Conservation (phyloP, 2,888 invertebrate species). For the Serripes groenlandicus region DNA sequence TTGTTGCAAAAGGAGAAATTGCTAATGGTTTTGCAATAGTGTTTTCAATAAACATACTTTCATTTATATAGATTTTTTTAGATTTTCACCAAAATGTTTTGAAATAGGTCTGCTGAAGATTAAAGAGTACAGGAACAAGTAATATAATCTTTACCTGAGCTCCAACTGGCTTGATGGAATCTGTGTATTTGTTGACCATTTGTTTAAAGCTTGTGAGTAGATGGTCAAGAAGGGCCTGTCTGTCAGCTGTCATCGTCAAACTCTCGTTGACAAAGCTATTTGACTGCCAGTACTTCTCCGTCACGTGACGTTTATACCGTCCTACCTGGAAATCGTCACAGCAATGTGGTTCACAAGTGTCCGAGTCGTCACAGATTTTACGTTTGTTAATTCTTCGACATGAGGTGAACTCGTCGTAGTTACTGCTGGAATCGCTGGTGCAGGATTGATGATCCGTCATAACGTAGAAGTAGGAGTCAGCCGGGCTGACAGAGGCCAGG, state of each 20-base stretch:
- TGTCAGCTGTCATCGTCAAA: conserved; percentile 58
- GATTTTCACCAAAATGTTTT: no score
- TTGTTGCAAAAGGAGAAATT: no score
- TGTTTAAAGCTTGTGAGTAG: conserved; percentile 53
- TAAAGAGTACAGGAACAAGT: not conserved
- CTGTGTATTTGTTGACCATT: conserved; percentile 56
- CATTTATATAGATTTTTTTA: no score
- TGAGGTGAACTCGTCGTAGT: conserved; percentile 65
- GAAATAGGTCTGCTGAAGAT: not conserved
- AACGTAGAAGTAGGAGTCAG: conserved; percentile 60
- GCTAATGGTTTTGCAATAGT: no score
- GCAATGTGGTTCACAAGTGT: conserved; percentile 31
- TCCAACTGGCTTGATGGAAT: conserved; percentile 31
- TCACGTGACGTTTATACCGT: conserved; percentile 48
- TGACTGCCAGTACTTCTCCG: conserved; percentile 61
- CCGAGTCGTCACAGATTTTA: conserved; percentile 58
- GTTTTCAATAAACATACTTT: no score
- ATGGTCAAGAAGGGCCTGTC: conserved; percentile 60
- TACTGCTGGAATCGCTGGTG: conserved; percentile 56
- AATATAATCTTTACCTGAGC: not conserved
- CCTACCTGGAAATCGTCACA: conserved; percentile 49
- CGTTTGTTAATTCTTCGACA: conserved; percentile 62
- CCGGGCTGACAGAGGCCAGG: conserved; percentile 49
- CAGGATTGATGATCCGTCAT: conserved; percentile 51
- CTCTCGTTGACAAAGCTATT: conserved; percentile 26